phyloP scores from a whole-genome alignment of 1,140 invertebrate species.

The Saxidomus purpurata region DNA sequence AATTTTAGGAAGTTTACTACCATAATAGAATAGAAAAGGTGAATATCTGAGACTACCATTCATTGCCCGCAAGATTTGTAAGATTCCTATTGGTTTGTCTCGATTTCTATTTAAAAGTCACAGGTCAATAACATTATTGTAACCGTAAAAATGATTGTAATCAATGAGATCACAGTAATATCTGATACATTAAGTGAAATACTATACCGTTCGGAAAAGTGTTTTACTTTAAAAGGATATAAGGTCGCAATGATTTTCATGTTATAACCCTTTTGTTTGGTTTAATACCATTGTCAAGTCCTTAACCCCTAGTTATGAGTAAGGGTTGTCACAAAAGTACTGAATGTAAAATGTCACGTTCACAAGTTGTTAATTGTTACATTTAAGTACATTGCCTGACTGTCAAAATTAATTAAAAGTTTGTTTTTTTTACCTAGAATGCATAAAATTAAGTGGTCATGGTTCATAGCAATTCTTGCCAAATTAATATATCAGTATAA shows the following conservation, averaged over 20 bases:
- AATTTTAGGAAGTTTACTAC: neutral
- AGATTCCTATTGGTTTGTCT: too few species aligned
- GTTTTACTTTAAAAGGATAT: neutral
- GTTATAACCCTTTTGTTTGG: neutral
- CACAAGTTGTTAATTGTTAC: neutral
- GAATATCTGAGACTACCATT: too few species aligned
- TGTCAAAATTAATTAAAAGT: too few species aligned
- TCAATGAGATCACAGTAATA: neutral
- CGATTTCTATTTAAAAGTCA: neutral
- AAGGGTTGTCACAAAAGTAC: neutral
- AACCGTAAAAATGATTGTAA: conserved; percentile 2
- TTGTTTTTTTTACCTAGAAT: too few species aligned
- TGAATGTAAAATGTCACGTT: conserved; percentile 3
- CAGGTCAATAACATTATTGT: conserved; percentile 16
- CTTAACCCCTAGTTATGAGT: neutral
- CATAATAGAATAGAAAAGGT: too few species aligned
- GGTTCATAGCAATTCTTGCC: too few species aligned
- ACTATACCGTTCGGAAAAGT: neutral
- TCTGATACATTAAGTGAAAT: conserved; percentile 9
- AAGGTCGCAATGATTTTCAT: conserved; percentile 18
- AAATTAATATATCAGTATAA: too few species aligned
- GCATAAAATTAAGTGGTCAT: too few species aligned
- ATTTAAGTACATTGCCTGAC: too few species aligned
- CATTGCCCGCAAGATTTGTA: too few species aligned
- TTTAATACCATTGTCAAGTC: neutral